Evolutionary conservation across 2,113 vertebrate genomes (phyloP).

Genomic region (Amblyopsis rosae): DNA sequence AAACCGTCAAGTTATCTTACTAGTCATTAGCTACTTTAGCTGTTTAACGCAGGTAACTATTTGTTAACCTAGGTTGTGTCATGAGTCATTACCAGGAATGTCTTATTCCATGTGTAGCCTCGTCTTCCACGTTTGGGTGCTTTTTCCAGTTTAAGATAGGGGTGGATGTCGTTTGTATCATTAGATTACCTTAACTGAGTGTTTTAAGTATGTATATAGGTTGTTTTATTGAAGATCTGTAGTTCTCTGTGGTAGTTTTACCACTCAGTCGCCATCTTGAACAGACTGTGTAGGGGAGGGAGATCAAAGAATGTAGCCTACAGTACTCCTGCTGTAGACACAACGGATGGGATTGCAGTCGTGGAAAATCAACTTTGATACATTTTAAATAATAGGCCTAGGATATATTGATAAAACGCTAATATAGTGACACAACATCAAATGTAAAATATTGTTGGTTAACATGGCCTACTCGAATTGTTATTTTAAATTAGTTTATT

Average conservation of each 20-base stretch:
- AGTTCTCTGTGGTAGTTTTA: neutral
- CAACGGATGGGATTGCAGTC: no score
- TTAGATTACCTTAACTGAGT: neutral
- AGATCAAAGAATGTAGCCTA: no score
- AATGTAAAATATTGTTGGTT: no score
- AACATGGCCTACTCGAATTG: no score
- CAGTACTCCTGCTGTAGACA: no score
- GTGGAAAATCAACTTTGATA: no score
- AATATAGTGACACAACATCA: no score
- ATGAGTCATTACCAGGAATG: neutral
- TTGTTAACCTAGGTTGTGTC: neutral
- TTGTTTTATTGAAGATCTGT: conserved; percentile 1
- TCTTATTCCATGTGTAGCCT: neutral
- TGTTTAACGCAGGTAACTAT: neutral
- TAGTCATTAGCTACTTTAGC: neutral
- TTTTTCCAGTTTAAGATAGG: neutral
- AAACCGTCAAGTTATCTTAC: no score
- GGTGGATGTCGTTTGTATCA: neutral
- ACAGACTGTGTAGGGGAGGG: neutral
- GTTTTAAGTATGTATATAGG: neutral
- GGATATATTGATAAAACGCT: no score
- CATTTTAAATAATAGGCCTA: no score
- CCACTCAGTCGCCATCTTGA: conserved; percentile 4
- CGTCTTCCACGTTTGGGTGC: neutral
- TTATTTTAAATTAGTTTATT: no score